phyloP scores from a whole-genome alignment of 2,113 vertebrate genomes.

The Pteropus alecto region DNA sequence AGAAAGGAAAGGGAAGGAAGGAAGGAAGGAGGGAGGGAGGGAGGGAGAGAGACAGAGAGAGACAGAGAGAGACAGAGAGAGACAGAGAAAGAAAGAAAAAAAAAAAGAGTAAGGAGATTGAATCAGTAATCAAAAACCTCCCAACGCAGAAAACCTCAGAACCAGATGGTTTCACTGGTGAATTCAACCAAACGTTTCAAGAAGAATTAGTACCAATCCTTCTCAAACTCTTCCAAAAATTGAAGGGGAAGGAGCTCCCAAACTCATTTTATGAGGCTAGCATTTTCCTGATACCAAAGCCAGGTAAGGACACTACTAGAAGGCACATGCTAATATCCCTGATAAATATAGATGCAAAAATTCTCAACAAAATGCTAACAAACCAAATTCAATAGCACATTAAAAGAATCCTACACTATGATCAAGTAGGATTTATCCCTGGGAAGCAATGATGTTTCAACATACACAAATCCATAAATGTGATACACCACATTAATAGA shows the following conservation, averaged over 20 bases:
- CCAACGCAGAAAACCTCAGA: neutral
- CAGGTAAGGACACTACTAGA: neutral
- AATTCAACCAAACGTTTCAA: neutral
- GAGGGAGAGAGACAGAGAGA: no score
- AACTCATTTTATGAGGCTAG: neutral
- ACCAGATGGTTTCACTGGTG: neutral
- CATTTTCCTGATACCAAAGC: neutral
- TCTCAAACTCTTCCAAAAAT: neutral
- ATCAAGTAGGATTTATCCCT: neutral
- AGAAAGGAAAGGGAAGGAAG: no score
- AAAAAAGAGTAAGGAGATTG: neutral
- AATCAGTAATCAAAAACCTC: neutral
- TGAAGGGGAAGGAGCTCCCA: neutral
- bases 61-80: no score
- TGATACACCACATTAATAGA: neutral
- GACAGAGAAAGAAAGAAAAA: neutral
- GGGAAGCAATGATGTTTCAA: neutral
- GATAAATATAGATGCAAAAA: neutral
- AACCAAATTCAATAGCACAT: neutral
- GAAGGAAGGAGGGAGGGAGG: no score
- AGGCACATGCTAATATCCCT: neutral
- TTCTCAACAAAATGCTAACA: neutral
- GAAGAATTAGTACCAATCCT: neutral
- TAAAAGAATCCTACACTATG: neutral
- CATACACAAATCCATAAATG: neutral